Percentiles rank a stretch among this genome's conserved stretches.
These are phyloP conservation scores for Scomber japonicus DNA, from an alignment of 2,113 vertebrate genomes.

Conservation along the genomic window DNA sequence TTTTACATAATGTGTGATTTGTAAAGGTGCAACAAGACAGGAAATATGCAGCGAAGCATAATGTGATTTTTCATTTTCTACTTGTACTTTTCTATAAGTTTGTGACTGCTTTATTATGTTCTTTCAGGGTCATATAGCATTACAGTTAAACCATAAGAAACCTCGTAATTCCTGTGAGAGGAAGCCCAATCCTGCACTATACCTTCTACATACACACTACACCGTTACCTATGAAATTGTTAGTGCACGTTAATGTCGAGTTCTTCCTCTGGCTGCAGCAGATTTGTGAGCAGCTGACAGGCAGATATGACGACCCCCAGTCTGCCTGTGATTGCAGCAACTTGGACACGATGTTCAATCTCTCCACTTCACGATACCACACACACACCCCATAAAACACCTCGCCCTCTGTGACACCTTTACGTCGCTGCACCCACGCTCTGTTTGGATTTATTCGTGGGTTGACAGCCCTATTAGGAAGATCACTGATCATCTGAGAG, in stretches of 20 bases:
- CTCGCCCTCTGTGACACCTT: conserved; percentile 6
- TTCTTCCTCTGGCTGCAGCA: neutral
- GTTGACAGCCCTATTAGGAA: conserved; percentile 25
- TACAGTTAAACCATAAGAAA: neutral
- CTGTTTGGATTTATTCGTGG: conserved; percentile 21
- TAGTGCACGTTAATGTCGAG: conserved; percentile 28
- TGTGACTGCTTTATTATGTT: too few species aligned
- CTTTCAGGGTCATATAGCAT: neutral
- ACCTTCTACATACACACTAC: neutral
- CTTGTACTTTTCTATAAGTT: too few species aligned
- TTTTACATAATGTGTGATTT: too few species aligned
- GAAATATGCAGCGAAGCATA: too few species aligned
- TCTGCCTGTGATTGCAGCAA: conserved; percentile 11
- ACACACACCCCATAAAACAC: conserved; percentile 36
- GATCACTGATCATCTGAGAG: conserved; percentile 15
- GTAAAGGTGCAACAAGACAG: too few species aligned
- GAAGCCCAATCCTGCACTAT: neutral
- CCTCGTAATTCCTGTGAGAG: neutral
- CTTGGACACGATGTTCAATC: conserved; percentile 9
- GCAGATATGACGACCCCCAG: conserved; percentile 8
- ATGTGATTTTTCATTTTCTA: too few species aligned
- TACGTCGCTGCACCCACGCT: neutral
- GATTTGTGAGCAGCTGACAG: conserved; percentile 37
- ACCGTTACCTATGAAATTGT: conserved; percentile 7
- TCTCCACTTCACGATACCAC: conserved; percentile 7